These are phyloP conservation scores for Lithodes maja DNA, from an alignment of 2,888 invertebrate genomes.

Conservation along the genomic window DNA sequence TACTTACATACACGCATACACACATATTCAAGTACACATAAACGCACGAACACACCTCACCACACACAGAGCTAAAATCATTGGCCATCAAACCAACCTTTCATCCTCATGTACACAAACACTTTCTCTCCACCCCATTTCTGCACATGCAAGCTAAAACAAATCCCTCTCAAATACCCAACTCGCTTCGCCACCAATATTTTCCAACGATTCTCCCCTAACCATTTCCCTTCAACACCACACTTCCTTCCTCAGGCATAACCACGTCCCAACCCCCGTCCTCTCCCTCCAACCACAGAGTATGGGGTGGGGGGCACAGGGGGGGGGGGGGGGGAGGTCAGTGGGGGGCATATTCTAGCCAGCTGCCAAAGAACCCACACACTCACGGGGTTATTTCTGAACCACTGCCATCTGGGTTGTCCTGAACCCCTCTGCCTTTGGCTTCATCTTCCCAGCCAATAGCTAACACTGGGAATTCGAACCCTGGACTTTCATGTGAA, in stretches of 20 bases:
- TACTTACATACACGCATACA: neutral
- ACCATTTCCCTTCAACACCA: neutral
- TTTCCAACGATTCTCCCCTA: too few species aligned
- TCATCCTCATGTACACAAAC: too few species aligned
- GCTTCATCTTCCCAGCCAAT: neutral
- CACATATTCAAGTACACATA: neutral
- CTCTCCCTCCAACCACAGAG: neutral
- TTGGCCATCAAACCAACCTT: too few species aligned
- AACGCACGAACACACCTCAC: neutral
- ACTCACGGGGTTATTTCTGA: neutral
- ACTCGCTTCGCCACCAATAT: too few species aligned
- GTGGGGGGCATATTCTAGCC: neutral
- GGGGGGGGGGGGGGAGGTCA: too few species aligned
- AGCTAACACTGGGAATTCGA: too few species aligned
- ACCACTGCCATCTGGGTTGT: neutral
- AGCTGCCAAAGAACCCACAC: neutral
- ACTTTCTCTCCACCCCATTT: too few species aligned
- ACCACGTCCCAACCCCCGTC: neutral
- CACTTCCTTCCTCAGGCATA: neutral
- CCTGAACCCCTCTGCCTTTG: neutral
- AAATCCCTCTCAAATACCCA: too few species aligned
- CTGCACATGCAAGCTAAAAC: too few species aligned
- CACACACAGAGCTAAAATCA: neutral
- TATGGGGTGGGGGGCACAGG: too few species aligned
- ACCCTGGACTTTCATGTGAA: too few species aligned